These are phyloP conservation scores for Hyperoodon ampullatus DNA, from an alignment of 2,113 vertebrate genomes.

Conservation along the genomic window DNA sequence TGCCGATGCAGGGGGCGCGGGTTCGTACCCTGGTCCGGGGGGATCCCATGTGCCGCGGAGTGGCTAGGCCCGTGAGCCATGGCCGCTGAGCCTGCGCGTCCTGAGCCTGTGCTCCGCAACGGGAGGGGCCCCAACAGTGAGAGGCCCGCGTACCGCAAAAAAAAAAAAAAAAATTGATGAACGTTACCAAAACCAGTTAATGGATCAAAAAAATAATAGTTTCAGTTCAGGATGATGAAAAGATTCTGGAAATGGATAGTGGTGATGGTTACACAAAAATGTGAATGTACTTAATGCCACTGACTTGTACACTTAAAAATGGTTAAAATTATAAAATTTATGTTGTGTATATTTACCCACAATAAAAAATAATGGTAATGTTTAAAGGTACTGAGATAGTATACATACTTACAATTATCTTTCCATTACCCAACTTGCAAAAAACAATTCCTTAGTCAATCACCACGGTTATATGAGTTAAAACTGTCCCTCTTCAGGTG, in stretches of 20 bases:
- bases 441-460: background rate
- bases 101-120: no score
- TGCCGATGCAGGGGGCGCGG: no score
- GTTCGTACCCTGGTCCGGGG: no score
- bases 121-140: rapidly evolving
- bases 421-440: background rate
- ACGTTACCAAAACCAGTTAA: background rate
- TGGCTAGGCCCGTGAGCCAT: no score
- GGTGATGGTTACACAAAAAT: background rate
- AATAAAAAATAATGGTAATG: background rate
- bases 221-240: background rate
- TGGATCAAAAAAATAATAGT: background rate
- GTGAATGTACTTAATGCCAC: background rate
- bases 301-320: background rate
- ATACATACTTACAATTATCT: background rate
- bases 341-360: background rate
- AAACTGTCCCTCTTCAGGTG: background rate
- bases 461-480: background rate
- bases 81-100: no score
- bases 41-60: no score
- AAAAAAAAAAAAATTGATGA: background rate
- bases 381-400: background rate
- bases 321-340: background rate
- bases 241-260: background rate
- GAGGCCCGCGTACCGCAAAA: no score